Base-by-base conservation (phyloP, 2,113 vertebrate genomes). In the Alethe diademata region DNA sequence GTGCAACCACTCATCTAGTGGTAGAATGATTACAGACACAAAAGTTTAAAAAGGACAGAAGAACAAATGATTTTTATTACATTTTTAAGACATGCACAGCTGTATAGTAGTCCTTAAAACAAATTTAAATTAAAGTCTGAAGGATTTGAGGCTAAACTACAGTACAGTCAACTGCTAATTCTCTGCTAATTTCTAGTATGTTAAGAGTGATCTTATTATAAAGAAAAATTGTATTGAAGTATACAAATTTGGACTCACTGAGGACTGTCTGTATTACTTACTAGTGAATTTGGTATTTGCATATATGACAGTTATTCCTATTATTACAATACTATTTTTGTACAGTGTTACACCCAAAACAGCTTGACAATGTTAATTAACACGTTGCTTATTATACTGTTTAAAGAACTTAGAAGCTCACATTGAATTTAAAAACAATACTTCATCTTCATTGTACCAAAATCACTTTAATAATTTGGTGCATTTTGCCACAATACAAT, bases 401-500 rank as follows among this genome's bases (percentile, higher is more conserved):
- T 93, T 88, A 92, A 87, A 71, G 58, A 82, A 81, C 48, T 91
- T 9, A 89, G 74, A 74, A 95, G 62, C 56, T 94, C 85, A 64
- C 45, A 70, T 4, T 8, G 9, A 89, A 80, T 88, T 86, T 70
- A 66, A 92, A 95, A 93, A 85, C 81, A 95, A 94, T 62, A 43
- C 66, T 88, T 92, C 33, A 88, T 83, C 51, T 22, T 86, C 67
- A 53, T 17, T 85, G 67, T 93, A 96, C 69, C 78, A 93, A 94
- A 97, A 93, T 75, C 92, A 80, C 56, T 93, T 95, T 76, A 95
- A 78, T 94, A 94, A 91, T 90, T 65, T 88, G 84, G 92, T 78
- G 66, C 69, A 57, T 95, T 94, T 91, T 91, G 83, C 91, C 80
- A 92, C 89, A 92, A 95, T 86, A 88, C 92, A 93, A 56, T 91